Evolutionary conservation across 1,140 invertebrate genomes (phyloP), one percentile per base, ranked within the genome.

Genomic region (Andrena cerasifolii): DNA sequence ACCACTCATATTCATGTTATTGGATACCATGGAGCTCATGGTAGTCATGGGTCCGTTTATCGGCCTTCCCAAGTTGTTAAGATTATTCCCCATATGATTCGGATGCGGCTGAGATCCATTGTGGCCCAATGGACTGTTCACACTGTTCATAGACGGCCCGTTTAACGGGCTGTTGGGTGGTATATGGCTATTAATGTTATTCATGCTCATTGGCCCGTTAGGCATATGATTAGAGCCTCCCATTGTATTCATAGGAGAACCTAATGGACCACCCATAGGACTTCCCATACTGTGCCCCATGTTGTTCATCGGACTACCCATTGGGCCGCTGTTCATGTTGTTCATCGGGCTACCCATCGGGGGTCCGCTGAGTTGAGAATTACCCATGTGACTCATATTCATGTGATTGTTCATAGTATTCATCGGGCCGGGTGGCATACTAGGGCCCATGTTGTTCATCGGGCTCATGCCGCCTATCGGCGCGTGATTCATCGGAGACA

Each of bases 271-370:
- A 67, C 92, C 90, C 91, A 93, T 93, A 24, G 92, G 91, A 72
- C 92, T 93, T 18, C 92, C 92, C 88, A 93, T 89, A 80, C 86
- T 92, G 36, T 93, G 92, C 0, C 90, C 91, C 90, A 93, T 92
- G 51, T 91, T 92, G 74, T 93, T 93, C 89, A 93, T 93, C 2
- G 92, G 93, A 86, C 91, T 93, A 7, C 95, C 94, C 93, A 95
- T 95, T 3, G 95, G 94, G 62, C 94, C 94, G 68, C 94, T 95
- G 76, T 93, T 94, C 93, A 95, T 95, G 80, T 92, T 93, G 77
- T 91, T 96, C 93, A 96, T 95, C 2, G 95, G 95, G 88, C 95
- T 96, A 40, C 95, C 95, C 93, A 96, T 96, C 28, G 95, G 94
- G 33, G 94, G 94, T 36, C 94, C 95, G 70, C 94, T 94, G 93